Base-by-base conservation (phyloP, 2,888 invertebrate genomes). In the Theretra japonica region DNA sequence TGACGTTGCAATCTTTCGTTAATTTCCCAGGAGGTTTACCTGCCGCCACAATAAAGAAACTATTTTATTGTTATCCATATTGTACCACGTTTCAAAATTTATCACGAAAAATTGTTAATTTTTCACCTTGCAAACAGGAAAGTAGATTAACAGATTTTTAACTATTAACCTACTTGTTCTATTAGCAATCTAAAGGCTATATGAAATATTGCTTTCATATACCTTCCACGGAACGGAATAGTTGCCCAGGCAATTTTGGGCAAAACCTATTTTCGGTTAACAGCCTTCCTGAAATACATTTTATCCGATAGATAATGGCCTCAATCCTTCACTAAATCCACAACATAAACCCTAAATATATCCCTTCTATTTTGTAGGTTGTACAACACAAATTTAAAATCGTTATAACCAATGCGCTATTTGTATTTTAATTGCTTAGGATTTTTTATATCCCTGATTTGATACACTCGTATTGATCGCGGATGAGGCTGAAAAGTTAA, bases 1-100 rank as follows among this genome's bases (percentile, higher is more conserved):
- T 91, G 91, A 92, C 88, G 90, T 89, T 88, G 89, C 91, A 91
- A 92, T 92, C 86, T 91, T 88, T 88, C 85, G 87, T 87, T 93
- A 93, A 93, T 93, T 93, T 93, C 93, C 93, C 93, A 60, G 3
- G 93, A 87, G 93, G 83, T 79, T 86, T 81, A 90, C 91, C 90
- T 90, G 87, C 86, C 84, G 83, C 87, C 87, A 88, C 90, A 90
- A 90, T 91, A 89, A 91, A 92, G 90, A 89, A 91, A 90, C 89
- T 90, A 88, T 88, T 90, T 90, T 89, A 90, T 89, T 90, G 89
- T 90, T 90, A 88, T 86, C 58, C 81, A 85, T 79, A 82, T 84
- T 83, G 79, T 83, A 80, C 53, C n/a, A n/a, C 5, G 53, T 78
- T 83, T 82, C 77, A 76, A 79, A 83, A 82, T 77, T 57, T 79